Evolutionary conservation across 2,888 invertebrate species (phyloP), one percentile per base, ranked within the genome.

Genomic region (Synanthedon vespiformis): DNA sequence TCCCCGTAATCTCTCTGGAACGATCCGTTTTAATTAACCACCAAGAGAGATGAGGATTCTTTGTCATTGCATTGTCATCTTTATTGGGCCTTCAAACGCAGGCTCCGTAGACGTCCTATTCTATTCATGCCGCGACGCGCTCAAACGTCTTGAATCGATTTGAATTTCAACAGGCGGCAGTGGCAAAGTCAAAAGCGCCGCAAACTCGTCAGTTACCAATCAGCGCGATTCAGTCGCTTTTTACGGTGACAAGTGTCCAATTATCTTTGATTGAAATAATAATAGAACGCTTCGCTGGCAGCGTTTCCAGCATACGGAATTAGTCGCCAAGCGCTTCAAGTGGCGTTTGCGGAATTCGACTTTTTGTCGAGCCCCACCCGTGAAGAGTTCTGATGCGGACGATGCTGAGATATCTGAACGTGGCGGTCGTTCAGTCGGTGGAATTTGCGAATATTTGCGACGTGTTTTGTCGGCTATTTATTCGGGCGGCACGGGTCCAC

Each of bases 261-360:
- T 82, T 83, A 83, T 75, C 72, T 72, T 66, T 74, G 80, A 83
- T 81, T 79, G 80, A 80, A 82, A 80, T 81, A 81, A 83, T 82
- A 80, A 82, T 80, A 78, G 78, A 74, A 65, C 63, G 65, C 60
- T 58, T 58, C 58, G 59, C 64, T 67, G 60, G 60, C 64, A 66
- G 67, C 74, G 74, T 68, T 67, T 63, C 61, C 72, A 70, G 81
- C 74, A 79, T 77, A 70, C 76, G 69, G 65, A 74, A 77, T 76
- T 68, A 74, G 73, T 60, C 40, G 14, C 10, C 6, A 11, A 52
- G 62, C 62, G 61, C 60, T 65, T 62, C 57, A 67, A 56, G 58
- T 52, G 55, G 52, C 57, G 50, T 61, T 60, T 44, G 51, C 48
- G 56, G 60, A 60, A 63, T 62, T 57, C 54, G 52, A 57, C 57